Percentiles rank a stretch among this genome's conserved stretches.
Conservation (phyloP, 30 jellyfish, hydroid and myxozoan genomes). For the Aurelia sp. region DNA sequence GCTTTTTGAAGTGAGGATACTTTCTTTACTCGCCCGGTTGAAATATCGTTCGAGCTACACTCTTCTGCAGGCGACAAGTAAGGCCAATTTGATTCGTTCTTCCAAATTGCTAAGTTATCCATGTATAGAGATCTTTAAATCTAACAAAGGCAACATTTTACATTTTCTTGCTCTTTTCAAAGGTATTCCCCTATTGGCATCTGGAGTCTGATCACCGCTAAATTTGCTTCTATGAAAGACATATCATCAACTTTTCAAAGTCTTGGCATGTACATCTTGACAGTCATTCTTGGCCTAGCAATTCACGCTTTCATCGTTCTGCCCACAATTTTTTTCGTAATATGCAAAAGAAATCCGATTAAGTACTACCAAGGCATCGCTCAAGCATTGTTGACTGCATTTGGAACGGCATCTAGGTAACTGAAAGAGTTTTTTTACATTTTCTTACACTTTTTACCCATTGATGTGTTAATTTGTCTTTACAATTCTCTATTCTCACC, state of each 20-base stretch:
- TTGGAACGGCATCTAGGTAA: constrained; percentile 86
- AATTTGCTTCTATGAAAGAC: constrained; percentile 90
- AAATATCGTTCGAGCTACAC: no score
- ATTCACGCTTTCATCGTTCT: constrained; percentile 80
- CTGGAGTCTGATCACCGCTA: constrained; percentile 90
- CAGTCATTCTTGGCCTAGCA: constrained; percentile 91
- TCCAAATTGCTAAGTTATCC: neutral
- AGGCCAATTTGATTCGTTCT: no score
- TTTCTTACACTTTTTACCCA: no score
- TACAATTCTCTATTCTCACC: no score
- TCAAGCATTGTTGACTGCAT: constrained; percentile 86
- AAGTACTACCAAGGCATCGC: constrained; percentile 66
- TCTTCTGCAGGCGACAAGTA: no score
- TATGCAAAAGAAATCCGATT: constrained; percentile 82
- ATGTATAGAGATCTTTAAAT: no score
- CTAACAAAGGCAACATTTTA: neutral
- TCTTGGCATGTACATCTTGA: constrained; percentile 89
- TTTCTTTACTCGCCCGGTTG: no score
- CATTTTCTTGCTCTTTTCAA: neutral
- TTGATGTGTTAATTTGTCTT: no score
- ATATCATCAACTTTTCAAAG: constrained; percentile 83
- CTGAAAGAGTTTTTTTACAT: neutral
- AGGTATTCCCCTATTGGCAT: constrained; percentile 98
- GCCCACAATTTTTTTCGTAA: constrained; percentile 72
- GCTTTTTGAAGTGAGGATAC: no score